phyloP scores from a whole-genome alignment of 2,888 invertebrate genomes.

The Carpatolechia fugitivella region DNA sequence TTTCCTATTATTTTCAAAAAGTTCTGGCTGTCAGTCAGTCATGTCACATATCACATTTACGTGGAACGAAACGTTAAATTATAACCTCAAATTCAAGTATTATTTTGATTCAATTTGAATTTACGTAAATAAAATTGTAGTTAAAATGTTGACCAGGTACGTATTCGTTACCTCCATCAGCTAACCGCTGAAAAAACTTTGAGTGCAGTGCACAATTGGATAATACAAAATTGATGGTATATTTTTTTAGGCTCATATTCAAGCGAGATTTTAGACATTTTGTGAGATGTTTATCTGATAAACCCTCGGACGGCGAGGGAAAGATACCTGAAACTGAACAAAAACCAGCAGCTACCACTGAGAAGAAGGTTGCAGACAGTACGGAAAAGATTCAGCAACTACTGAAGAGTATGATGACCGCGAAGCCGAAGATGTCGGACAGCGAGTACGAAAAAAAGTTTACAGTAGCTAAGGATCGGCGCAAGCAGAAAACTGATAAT shows the following conservation, averaged over 20 bases:
- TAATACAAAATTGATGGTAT: no score
- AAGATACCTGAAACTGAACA: slow-evolving; percentile 37
- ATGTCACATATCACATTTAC: slow-evolving; percentile 1
- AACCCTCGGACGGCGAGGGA: slow-evolving; percentile 50
- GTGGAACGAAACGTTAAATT: slow-evolving; percentile 21
- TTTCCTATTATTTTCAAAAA: slow-evolving; percentile 3
- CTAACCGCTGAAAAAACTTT: background rate
- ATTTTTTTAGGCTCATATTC: slow-evolving; percentile 27
- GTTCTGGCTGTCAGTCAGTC: no score
- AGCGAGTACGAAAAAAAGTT: slow-evolving; percentile 59
- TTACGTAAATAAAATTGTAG: background rate
- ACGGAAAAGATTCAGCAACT: slow-evolving; percentile 67
- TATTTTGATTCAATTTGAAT: no score
- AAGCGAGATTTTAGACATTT: slow-evolving; percentile 44
- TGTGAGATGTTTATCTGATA: slow-evolving; percentile 48
- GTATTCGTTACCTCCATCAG: background rate
- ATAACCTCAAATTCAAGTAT: slow-evolving; percentile 31
- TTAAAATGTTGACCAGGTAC: slow-evolving; percentile 40
- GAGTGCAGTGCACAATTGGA: no score
- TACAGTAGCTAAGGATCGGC: slow-evolving; percentile 43
- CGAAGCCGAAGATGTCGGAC: slow-evolving; percentile 55
- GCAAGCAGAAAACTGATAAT: slow-evolving; percentile 38
- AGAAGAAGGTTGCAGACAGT: slow-evolving; percentile 39
- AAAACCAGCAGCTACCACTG: slow-evolving; percentile 8
- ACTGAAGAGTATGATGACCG: slow-evolving; percentile 63